Conservation (phyloP, 1,140 invertebrate species). For the Danaus melanippus region DNA sequence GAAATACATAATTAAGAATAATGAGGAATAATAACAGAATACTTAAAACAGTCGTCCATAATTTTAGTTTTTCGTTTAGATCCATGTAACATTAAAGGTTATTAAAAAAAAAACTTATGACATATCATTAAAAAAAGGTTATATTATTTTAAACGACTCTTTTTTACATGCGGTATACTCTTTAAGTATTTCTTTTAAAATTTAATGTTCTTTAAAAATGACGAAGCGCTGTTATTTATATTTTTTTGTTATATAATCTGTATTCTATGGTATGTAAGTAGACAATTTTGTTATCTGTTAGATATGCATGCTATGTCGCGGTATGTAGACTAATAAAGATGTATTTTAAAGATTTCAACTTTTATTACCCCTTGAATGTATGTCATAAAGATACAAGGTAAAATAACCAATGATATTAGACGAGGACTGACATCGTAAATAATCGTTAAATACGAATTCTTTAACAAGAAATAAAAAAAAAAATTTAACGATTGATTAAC, state of each 20-base stretch:
- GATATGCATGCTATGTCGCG: conserved; percentile 10
- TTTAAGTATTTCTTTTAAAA: background rate
- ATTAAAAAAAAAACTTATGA: too few species aligned
- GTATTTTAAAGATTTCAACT: conserved; percentile 16
- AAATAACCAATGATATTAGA: too few species aligned
- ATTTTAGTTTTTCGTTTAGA: background rate
- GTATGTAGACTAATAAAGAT: conserved; percentile 21
- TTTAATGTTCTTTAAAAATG: too few species aligned
- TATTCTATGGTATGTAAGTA: conserved; percentile 17
- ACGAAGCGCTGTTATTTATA: background rate
- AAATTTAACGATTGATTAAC: too few species aligned
- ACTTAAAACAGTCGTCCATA: conserved; percentile 14
- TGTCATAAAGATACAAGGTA: too few species aligned
- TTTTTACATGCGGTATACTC: background rate
- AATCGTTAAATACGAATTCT: too few species aligned
- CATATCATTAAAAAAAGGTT: background rate
- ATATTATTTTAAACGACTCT: background rate
- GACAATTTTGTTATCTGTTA: conserved; percentile 26
- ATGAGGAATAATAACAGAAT: conserved; percentile 1
- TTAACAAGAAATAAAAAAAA: too few species aligned
- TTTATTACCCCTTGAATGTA: conserved; percentile 1
- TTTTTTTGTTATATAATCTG: conserved; percentile 9
- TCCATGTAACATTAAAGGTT: too few species aligned
- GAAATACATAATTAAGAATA: background rate
- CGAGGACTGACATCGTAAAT: too few species aligned